Conservation (phyloP, 1,140 invertebrate genomes). For the Phymorhynchus buccinoides region DNA sequence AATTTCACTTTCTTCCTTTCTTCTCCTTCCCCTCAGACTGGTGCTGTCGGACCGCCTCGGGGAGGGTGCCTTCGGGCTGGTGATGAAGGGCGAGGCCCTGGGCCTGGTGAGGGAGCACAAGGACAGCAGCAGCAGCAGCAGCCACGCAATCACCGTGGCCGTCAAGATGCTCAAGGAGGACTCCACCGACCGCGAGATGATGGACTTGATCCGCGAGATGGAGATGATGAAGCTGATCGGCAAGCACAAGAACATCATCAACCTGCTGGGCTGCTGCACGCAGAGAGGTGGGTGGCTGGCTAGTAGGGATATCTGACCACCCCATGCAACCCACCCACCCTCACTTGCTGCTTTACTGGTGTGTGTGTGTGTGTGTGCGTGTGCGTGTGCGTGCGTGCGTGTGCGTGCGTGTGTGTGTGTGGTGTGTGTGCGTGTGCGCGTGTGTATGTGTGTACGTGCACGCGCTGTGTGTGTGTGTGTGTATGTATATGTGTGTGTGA, state of each 20-base stretch:
- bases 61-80: slow-evolving; percentile 95
- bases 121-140: no score
- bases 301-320: no score
- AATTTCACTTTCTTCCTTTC: no score
- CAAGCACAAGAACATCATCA: slow-evolving; percentile 98
- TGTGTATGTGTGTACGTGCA: no score
- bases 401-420: neutral
- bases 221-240: slow-evolving; percentile 99
- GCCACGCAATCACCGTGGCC: slow-evolving; percentile 84
- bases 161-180: slow-evolving; percentile 99
- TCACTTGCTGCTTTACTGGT: no score
- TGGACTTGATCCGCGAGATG: slow-evolving; percentile 97
- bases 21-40: slow-evolving; percentile 75
- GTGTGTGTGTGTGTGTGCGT: neutral
- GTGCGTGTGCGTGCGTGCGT: neutral
- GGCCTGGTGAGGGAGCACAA: slow-evolving; percentile 79
- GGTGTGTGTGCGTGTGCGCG: no score
- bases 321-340: no score
- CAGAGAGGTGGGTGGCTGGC: slow-evolving; percentile 79
- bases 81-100: slow-evolving; percentile 87
- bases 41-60: slow-evolving; percentile 86
- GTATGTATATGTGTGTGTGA: no score
- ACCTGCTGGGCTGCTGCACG: slow-evolving; percentile 95
- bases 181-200: slow-evolving; percentile 96
- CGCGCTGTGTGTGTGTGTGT: no score